Conservation (phyloP, 35 echinoderm and acorn worm genomes). For the Strongylocentrotus purpuratus region DNA sequence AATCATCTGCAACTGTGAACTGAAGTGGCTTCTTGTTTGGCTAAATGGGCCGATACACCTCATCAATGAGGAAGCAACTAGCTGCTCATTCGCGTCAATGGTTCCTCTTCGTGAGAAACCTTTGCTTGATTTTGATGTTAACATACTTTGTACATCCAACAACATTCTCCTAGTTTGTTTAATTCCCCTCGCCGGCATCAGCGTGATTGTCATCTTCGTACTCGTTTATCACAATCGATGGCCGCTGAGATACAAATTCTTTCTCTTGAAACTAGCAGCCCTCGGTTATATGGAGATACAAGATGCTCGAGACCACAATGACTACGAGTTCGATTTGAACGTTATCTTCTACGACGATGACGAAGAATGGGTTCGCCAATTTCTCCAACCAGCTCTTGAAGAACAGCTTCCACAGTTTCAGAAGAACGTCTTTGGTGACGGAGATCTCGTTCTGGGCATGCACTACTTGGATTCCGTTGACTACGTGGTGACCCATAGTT, state of each 20-base stretch:
- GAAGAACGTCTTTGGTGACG: neutral
- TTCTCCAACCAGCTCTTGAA: neutral
- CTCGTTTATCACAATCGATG: neutral
- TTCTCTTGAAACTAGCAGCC: neutral
- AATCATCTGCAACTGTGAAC: too few species aligned
- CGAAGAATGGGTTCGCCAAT: neutral
- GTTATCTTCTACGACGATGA: neutral
- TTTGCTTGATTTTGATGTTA: too few species aligned
- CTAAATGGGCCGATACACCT: too few species aligned
- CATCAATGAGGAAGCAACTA: too few species aligned
- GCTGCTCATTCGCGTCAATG: too few species aligned
- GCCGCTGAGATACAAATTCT: neutral
- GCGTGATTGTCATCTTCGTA: neutral
- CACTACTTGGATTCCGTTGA: neutral
- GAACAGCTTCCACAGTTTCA: neutral
- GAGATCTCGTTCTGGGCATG: neutral
- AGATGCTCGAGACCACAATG: neutral
- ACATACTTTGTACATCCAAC: too few species aligned
- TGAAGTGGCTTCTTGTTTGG: too few species aligned
- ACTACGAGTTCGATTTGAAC: neutral
- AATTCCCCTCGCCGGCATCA: too few species aligned
- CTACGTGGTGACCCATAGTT: neutral
- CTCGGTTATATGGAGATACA: neutral
- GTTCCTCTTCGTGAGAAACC: too few species aligned
- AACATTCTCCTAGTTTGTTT: too few species aligned